A percentile compares a stretch with the other conserved stretches of the same genome.
Evolutionary conservation across 37 sponge, comb jelly and placozoan species (phyloP).

Genomic region (Petrosia ficiformis): DNA sequence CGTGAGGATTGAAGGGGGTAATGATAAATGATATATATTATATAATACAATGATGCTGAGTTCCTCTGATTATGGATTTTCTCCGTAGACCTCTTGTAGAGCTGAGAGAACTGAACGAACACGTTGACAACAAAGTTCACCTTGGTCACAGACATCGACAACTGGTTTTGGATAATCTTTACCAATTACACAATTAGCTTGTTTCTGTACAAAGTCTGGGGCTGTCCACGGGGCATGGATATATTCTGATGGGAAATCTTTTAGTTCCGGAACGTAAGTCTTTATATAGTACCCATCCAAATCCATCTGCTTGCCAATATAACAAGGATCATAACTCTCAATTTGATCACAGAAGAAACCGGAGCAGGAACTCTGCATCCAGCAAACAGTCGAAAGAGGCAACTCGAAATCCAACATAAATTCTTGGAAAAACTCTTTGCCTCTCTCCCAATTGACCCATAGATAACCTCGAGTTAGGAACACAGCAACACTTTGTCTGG

Average conservation of each 20-base stretch:
- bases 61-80: neutral
- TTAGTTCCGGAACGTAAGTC: conserved; percentile 71
- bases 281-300: conserved; percentile 75
- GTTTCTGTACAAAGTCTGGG: conserved; percentile 62
- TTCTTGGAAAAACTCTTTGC: conserved; percentile 80
- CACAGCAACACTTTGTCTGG: conserved; percentile 74
- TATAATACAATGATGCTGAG: no score
- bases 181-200: conserved; percentile 81
- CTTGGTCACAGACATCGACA: conserved; percentile 46
- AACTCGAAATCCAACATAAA: conserved; percentile 84
- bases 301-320: conserved; percentile 76
- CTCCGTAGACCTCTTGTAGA: conserved; percentile 36
- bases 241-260: conserved; percentile 71
- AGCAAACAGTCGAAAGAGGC: conserved; percentile 76
- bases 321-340: conserved; percentile 51
- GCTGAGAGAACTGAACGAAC: conserved; percentile 44
- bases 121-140: conserved; percentile 66
- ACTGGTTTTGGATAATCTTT: conserved; percentile 84
- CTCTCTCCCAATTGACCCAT: conserved; percentile 84
- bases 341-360: conserved; percentile 76
- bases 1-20: no score
- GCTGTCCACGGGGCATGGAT: conserved; percentile 90
- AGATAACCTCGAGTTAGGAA: conserved; percentile 86
- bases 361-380: conserved; percentile 86
- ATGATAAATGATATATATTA: no score